These are phyloP conservation scores for Limenitis arthemis DNA, from an alignment of 2,888 invertebrate species.

Conservation along the genomic window DNA sequence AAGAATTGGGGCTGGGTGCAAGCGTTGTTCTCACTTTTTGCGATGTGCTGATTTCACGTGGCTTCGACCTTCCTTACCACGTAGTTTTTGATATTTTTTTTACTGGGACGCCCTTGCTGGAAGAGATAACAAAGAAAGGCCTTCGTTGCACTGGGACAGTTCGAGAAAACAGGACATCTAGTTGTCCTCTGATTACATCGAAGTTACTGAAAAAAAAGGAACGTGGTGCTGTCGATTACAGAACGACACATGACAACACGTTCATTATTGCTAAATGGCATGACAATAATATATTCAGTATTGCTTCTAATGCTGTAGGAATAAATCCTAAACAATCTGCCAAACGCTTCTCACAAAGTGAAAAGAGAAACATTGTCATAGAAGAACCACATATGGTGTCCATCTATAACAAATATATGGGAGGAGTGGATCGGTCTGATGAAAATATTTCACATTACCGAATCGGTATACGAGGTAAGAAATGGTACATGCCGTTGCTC, in stretches of 20 bases:
- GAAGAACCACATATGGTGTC: too few relatives aligned
- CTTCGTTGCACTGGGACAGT: slow-evolving; percentile 25
- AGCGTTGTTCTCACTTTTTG: slow-evolving; percentile 24
- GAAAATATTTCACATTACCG: too few relatives aligned
- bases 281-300: slow-evolving; percentile 25
- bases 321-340: slow-evolving; percentile 21
- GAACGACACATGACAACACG: slow-evolving; percentile 20
- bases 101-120: slow-evolving; percentile 22
- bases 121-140: slow-evolving; percentile 24
- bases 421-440: too few relatives aligned
- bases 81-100: slow-evolving; percentile 24
- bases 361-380: slow-evolving; percentile 24
- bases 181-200: slow-evolving; percentile 24
- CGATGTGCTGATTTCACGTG: slow-evolving; percentile 23
- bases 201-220: slow-evolving; percentile 25
- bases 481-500: too few relatives aligned
- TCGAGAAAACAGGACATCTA: slow-evolving; percentile 25
- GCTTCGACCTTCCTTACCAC: slow-evolving; percentile 24
- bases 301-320: slow-evolving; percentile 25
- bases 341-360: slow-evolving; percentile 24
- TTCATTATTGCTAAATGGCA: slow-evolving; percentile 18
- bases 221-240: slow-evolving; percentile 26
- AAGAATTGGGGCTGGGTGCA: slow-evolving; percentile 24
- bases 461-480: too few relatives aligned
- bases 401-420: too few relatives aligned